Base-by-base conservation (phyloP, 2,888 invertebrate species). In the Lamellibrachia columna region DNA sequence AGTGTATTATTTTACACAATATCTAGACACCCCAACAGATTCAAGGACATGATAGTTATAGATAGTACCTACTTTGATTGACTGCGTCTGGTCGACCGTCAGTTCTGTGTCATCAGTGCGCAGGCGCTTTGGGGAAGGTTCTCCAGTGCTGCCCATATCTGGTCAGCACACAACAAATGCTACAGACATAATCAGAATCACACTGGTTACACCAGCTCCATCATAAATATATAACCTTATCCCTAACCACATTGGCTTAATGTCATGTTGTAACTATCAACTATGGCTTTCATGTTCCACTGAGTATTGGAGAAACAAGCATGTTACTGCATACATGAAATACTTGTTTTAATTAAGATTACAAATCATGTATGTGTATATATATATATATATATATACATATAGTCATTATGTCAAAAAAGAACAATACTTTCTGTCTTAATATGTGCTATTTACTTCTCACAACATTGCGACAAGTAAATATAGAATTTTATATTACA, bases 21-120 rank as follows among this genome's bases (percentile, higher is more conserved):
- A 11, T 11, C 15, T 58, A 58, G 58, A 58, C 2, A 58, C 58
- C 58, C 58, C 15, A 15, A 15, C 15, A 75, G 11, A 75, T 55
- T 40, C 40, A 40, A 40, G 55, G 9, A 55, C 55, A 55, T 55
- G 55, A 55, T 75, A n/a, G 6, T 75, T 15, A 22, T 75, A n/a
- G 6, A 22, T 15, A 6, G 22, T 11, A 11, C 91, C 91, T 94
- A 95, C 95, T 94, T 95, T 95, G 40, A 95, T 93, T 28, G 95
- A 95, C 91, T 94, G 94, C 53, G 95, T 95, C 75, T 94, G 93
- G 90, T 93, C 93, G 0, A 95, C 90, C 3, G 94, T 94, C 90
- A 93, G 90, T 90, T 93, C 93, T 60, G 58, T 53, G 40, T 92
- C 92, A 2, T 93, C 93, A 40, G 91, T 75, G 9, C 91, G 90